These are phyloP conservation scores for Furcifer pardalis DNA, from an alignment of 2,797 vertebrate genomes.

Conservation along the genomic window DNA sequence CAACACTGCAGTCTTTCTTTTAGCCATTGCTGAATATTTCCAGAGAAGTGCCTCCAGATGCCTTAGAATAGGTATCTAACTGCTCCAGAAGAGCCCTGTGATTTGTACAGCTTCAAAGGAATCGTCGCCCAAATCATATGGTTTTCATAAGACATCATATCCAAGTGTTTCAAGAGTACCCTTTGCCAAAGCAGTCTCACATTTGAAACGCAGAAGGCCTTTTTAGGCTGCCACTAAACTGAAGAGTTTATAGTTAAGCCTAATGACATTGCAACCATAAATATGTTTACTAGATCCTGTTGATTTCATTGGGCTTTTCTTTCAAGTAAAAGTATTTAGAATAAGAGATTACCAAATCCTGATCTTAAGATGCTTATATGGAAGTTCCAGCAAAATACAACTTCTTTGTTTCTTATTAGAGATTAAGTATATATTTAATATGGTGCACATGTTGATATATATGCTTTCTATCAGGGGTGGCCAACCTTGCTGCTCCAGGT, in stretches of 20 bases:
- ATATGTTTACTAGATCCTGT: neutral
- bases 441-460: no score
- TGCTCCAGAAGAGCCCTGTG: neutral
- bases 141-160: accelerated
- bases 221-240: neutral
- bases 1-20: neutral
- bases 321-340: neutral
- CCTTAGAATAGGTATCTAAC: neutral
- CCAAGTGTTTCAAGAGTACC: accelerated
- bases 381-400: neutral
- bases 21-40: neutral
- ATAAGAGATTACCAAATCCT: no score
- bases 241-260: neutral
- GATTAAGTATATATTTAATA: neutral
- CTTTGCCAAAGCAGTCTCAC: accelerated
- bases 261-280: neutral
- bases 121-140: neutral
- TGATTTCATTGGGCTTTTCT: neutral
- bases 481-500: no score
- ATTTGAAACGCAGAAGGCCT: neutral
- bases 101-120: neutral
- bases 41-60: neutral
- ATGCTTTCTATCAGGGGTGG: no score
- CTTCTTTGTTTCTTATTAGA: neutral
- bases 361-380: neutral